These are phyloP conservation scores for Leptinotarsa peninsularis DNA, from an alignment of 2,888 invertebrate species.

Conservation along the genomic window DNA sequence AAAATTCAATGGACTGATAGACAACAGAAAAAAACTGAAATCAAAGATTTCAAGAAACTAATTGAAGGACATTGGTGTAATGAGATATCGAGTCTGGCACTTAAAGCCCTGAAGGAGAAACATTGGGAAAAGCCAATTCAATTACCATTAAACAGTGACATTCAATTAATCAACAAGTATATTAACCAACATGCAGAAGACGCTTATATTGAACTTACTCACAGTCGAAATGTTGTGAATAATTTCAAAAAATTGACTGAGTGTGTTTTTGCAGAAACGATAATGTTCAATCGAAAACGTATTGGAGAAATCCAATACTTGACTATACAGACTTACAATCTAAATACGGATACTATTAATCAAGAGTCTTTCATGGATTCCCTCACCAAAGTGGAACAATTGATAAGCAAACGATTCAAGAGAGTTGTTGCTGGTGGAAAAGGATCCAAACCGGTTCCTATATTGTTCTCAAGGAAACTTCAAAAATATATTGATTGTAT, in stretches of 20 bases:
- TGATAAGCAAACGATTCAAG: conserved; percentile 40
- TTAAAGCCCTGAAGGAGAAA: conserved; percentile 44
- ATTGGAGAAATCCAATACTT: conserved; percentile 47
- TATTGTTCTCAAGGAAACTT: conserved; percentile 40
- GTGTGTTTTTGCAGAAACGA: conserved; percentile 37
- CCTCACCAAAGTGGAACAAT: conserved; percentile 34
- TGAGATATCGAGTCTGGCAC: conserved; percentile 48
- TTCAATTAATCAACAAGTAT: conserved; percentile 42
- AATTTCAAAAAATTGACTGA: conserved; percentile 47
- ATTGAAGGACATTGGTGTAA: conserved; percentile 49
- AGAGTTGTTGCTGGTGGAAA: conserved; percentile 45
- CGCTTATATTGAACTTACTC: conserved; percentile 37
- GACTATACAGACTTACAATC: conserved; percentile 40
- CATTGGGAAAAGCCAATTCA: too few species aligned
- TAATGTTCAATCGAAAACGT: conserved; percentile 49
- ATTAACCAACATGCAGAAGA: conserved; percentile 36
- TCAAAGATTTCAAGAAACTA: conserved; percentile 29
- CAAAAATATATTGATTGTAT: conserved; percentile 40
- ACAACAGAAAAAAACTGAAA: conserved; percentile 27
- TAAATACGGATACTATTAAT: conserved; percentile 13
- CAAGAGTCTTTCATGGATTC: conserved; percentile 34
- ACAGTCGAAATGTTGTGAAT: conserved; percentile 24
- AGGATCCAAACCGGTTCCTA: conserved; percentile 43
- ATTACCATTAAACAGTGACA: conserved; percentile 31
- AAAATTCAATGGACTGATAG: conserved; percentile 32